phyloP scores from a whole-genome alignment of 2,797 vertebrate genomes.

The Ctenochaetus hawaiiensis region DNA sequence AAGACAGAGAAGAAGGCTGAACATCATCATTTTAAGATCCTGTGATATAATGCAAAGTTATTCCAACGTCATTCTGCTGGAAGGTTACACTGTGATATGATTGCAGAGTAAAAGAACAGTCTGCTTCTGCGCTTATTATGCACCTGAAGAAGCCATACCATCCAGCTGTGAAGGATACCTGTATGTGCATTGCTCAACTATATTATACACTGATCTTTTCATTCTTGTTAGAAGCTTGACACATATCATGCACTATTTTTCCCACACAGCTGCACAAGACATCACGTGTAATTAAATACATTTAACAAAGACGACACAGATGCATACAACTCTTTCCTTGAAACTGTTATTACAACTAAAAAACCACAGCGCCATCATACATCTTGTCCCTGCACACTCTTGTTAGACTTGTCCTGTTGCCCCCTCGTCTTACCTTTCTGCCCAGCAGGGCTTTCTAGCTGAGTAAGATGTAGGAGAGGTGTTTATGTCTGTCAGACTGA shows the following conservation, averaged over 20 bases:
- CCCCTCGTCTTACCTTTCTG: slow-evolving; percentile 83
- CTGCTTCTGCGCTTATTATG: not conserved
- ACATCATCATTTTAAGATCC: slow-evolving; percentile 29
- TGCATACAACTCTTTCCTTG: not conserved
- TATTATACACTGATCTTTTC: slow-evolving; percentile 17
- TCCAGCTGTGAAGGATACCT: slow-evolving; percentile 17
- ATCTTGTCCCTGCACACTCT: not conserved
- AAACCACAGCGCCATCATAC: not conserved
- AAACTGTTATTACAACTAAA: not conserved
- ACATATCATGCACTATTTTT: slow-evolving; percentile 1
- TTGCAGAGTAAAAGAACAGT: slow-evolving; percentile 15
- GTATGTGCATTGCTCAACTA: slow-evolving; percentile 21
- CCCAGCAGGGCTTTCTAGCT: slow-evolving; percentile 82
- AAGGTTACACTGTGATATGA: slow-evolving; percentile 21
- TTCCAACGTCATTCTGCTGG: slow-evolving; percentile 25
- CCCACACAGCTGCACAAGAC: not conserved
- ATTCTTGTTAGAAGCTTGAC: slow-evolving; percentile 13
- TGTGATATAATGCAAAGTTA: slow-evolving; percentile 20
- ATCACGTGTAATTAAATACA: not conserved
- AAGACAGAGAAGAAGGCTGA: slow-evolving; percentile 18
- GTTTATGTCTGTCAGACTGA: slow-evolving; percentile 83
- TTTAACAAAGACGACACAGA: not conserved
- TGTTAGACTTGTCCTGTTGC: slow-evolving; percentile 12
- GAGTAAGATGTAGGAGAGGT: slow-evolving; percentile 79
- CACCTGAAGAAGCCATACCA: slow-evolving; percentile 15